phyloP scores from a whole-genome alignment of 2,797 vertebrate genomes.

The Halcyon badia region DNA sequence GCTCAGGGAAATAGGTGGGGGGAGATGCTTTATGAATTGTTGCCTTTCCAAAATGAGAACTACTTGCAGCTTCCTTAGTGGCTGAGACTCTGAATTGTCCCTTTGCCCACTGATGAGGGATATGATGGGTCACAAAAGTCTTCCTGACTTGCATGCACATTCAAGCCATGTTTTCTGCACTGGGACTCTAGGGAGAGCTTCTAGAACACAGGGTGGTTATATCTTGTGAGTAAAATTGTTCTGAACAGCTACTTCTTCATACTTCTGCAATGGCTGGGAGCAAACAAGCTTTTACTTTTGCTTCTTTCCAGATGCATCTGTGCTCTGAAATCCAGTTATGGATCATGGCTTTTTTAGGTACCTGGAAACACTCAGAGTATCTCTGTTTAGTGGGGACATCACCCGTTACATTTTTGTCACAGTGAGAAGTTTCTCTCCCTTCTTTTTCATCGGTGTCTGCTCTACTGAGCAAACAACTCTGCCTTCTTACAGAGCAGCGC shows the following conservation, averaged over 20 bases:
- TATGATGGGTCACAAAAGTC: slow-evolving; percentile 10
- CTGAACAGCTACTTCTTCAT: slow-evolving; percentile 53
- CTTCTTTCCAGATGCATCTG: slow-evolving; percentile 86
- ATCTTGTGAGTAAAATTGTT: background rate
- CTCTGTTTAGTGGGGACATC: background rate
- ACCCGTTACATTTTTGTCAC: background rate
- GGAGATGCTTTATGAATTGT: background rate
- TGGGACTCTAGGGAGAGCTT: slow-evolving; percentile 35
- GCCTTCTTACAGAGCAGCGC: background rate
- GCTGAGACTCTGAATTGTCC: background rate
- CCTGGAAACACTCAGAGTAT: background rate
- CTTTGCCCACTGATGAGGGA: slow-evolving; percentile 7
- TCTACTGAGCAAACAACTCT: background rate
- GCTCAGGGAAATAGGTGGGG: background rate
- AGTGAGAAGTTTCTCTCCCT: background rate
- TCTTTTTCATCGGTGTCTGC: background rate
- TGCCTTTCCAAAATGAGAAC: background rate
- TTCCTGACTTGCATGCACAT: slow-evolving; percentile 41
- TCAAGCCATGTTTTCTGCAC: slow-evolving; percentile 29
- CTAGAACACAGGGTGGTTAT: background rate
- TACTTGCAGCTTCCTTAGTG: background rate
- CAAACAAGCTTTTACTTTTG: slow-evolving; percentile 84
- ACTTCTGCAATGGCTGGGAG: slow-evolving; percentile 89
- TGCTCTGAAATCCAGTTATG: slow-evolving; percentile 89
- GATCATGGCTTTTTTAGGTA: slow-evolving; percentile 81